These are phyloP conservation scores for Dynastes hyllus DNA, from an alignment of 2,888 invertebrate species.

Conservation along the genomic window DNA sequence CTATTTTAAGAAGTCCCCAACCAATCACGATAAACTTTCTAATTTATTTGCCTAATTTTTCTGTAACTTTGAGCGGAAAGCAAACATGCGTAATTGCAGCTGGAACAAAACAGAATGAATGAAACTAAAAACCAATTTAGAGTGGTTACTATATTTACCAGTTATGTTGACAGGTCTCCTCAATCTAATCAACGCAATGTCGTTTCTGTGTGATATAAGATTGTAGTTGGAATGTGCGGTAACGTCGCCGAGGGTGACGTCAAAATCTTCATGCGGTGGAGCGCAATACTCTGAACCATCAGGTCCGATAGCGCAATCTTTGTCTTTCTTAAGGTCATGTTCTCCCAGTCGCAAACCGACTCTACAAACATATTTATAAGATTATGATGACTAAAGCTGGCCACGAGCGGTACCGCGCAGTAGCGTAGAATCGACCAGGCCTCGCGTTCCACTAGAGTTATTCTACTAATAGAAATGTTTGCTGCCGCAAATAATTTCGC, in stretches of 20 bases:
- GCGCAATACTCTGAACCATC: constrained; percentile 61
- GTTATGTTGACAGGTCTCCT: constrained; percentile 60
- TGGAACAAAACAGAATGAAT: neutral
- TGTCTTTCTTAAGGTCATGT: constrained; percentile 60
- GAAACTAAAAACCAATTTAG: too few species aligned
- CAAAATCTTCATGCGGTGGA: constrained; percentile 72
- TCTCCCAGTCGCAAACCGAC: constrained; percentile 77
- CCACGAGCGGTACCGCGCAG: too few species aligned
- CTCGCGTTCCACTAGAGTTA: too few species aligned
- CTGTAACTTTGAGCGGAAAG: neutral
- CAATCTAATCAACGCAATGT: constrained; percentile 69
- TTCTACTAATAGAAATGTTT: too few species aligned
- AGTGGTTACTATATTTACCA: constrained; percentile 52
- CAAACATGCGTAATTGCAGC: neutral
- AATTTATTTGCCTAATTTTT: neutral
- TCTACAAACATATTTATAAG: constrained; percentile 65
- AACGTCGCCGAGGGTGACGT: constrained; percentile 65
- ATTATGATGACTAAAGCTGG: too few species aligned
- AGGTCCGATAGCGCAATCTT: neutral
- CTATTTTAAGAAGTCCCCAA: neutral
- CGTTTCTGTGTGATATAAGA: constrained; percentile 62
- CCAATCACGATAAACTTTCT: neutral
- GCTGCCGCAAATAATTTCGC: too few species aligned
- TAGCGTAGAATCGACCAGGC: too few species aligned
- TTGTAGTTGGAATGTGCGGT: constrained; percentile 65